A percentile compares a stretch with the other conserved stretches of the same genome.
Conservation (phyloP, 2,113 vertebrate species). For the Megaceryle maxima region DNA sequence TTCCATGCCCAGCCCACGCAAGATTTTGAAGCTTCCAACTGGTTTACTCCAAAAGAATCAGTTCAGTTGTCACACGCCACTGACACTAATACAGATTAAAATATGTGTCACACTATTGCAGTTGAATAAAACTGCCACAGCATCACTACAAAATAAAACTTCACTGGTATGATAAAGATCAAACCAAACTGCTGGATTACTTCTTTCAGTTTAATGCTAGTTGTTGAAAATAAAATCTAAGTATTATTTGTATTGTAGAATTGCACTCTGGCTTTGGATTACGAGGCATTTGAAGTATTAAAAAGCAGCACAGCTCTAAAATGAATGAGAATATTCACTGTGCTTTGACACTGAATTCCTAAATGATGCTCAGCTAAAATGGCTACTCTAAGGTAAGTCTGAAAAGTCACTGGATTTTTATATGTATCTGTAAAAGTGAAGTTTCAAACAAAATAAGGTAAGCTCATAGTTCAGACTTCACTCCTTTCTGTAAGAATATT, state of each 20-base stretch:
- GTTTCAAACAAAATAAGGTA: neutral
- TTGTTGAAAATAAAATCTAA: neutral
- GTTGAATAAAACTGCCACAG: neutral
- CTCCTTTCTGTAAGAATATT: neutral
- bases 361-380: conserved; percentile 10
- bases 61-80: neutral
- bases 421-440: neutral
- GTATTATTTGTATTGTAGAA: neutral
- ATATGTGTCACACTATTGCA: neutral
- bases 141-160: neutral
- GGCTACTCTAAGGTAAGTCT: neutral
- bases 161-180: neutral
- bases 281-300: neutral
- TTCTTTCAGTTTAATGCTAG: neutral
- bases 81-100: neutral
- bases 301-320: neutral
- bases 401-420: neutral
- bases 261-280: neutral
- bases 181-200: neutral
- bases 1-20: neutral
- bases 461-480: neutral
- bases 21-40: neutral
- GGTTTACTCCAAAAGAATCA: neutral
- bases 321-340: neutral
- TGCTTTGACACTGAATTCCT: neutral